Conservation (phyloP, 2,113 vertebrate genomes). For the Tupaia tana region DNA sequence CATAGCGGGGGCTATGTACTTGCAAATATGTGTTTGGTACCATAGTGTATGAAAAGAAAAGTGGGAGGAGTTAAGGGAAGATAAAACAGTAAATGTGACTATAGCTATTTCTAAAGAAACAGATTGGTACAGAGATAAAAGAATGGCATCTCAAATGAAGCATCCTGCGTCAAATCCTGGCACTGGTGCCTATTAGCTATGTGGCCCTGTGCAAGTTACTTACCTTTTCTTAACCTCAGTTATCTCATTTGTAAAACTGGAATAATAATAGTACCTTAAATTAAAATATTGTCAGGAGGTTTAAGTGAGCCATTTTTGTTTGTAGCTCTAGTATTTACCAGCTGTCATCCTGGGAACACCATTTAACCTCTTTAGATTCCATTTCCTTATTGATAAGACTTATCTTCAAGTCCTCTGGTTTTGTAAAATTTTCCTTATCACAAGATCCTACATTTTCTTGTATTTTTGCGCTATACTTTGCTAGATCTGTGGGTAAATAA, state of each 20-base stretch:
- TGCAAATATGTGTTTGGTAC: not conserved
- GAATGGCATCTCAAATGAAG: not conserved
- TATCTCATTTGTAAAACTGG: not conserved
- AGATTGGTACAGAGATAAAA: not conserved
- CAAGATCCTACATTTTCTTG: not conserved
- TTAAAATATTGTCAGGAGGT: not conserved
- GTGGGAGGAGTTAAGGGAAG: not conserved
- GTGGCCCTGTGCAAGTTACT: not conserved
- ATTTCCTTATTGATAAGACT: slow-evolving; percentile 28
- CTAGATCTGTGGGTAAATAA: not conserved
- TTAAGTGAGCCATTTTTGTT: not conserved
- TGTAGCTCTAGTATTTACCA: not conserved
- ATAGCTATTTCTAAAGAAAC: not conserved
- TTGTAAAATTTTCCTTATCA: not conserved
- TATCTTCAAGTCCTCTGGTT: not conserved
- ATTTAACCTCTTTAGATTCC: not conserved
- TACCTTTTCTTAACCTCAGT: not conserved
- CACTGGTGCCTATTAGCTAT: not conserved
- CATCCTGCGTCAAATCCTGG: not conserved
- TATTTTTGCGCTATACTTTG: not conserved
- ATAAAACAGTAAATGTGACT: not conserved
- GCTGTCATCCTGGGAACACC: not conserved
- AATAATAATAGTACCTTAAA: slow-evolving; percentile 17
- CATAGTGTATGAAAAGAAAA: not conserved
- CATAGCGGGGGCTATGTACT: not conserved